Base-by-base conservation (phyloP, 2,797 vertebrate species). In the Phataginus tricuspis region DNA sequence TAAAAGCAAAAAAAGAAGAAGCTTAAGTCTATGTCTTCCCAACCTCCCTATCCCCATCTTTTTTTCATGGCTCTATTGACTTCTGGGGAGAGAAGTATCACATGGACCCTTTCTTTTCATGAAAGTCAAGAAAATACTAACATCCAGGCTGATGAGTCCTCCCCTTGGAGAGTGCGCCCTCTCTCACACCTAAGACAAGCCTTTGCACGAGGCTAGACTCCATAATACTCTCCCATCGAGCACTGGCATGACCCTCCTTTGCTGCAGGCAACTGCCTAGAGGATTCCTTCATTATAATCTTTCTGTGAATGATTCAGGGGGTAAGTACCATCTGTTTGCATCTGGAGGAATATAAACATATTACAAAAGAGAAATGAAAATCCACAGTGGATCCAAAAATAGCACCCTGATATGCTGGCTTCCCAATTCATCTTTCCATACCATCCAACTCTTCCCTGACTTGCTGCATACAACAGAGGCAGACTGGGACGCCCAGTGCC, bases 301-400 rank as follows among this genome's bases (percentile, higher is more conserved):
- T 88, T 94, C 90, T 95, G 85, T 94, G 95, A 94, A 77, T 92
- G 94, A 95, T 45, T 94, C 68, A 78, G 57, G 57, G 63, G 63
- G 59, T 53, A 86, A 94, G 78, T 68, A 74, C 68, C 37, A 14
- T 69, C 91, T 89, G 37, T 91, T 84, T 95, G 92, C 83, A 92
- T 86, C 92, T 95, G 88, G 92, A 66, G 92, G 94, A 85, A 96
- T 88, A 87, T 66, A 84, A 95, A 84, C 79, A 74, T 94, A 61
- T 72, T 82, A 85, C 86, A 90, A 97, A 83, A 86, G 59, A 94
- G 92, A 95, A 83, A 86, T 75, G 74, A 95, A 92, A 96, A 90
- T 79, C 64, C 31, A 69, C n/a, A 49, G 29, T 55, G 51, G 21
- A 45, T 94, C 88, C 51, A 39, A 89, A 97, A 95, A 96, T 72